A percentile compares a stretch with the other conserved stretches of the same genome.
These are phyloP conservation scores for Isurus oxyrinchus DNA, from an alignment of 2,113 vertebrate genomes.

Conservation along the genomic window DNA sequence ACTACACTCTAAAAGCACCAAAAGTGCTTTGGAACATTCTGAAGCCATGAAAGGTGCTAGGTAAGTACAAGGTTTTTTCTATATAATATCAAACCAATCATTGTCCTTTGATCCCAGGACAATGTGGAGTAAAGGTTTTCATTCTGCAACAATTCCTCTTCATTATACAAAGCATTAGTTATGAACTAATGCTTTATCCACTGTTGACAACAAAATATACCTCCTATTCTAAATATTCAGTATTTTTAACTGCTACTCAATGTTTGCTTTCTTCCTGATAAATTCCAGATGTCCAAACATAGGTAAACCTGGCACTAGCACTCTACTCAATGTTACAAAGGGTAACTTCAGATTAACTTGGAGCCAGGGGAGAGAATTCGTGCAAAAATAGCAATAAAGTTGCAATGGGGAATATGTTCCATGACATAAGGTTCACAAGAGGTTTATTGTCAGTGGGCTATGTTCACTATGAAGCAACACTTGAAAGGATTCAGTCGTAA, in stretches of 20 bases:
- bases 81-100: neutral
- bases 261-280: neutral
- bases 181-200: neutral
- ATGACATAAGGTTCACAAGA: neutral
- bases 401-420: neutral
- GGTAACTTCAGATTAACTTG: neutral
- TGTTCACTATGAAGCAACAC: neutral
- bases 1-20: neutral
- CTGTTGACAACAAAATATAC: neutral
- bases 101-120: neutral
- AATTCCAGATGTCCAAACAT: constrained; percentile 5
- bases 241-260: neutral
- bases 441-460: constrained; percentile 7
- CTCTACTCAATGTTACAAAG: neutral
- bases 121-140: neutral
- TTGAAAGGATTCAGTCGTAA: neutral
- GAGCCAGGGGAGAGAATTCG: neutral
- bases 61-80: neutral
- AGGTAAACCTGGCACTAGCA: neutral
- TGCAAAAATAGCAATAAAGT: constrained; percentile 27
- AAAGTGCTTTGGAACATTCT: neutral
- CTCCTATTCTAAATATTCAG: constrained; percentile 25
- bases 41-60: neutral
- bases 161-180: neutral
- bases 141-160: neutral